Base-by-base conservation (phyloP, 2,797 vertebrate species). In the Sparidentex hasta region DNA sequence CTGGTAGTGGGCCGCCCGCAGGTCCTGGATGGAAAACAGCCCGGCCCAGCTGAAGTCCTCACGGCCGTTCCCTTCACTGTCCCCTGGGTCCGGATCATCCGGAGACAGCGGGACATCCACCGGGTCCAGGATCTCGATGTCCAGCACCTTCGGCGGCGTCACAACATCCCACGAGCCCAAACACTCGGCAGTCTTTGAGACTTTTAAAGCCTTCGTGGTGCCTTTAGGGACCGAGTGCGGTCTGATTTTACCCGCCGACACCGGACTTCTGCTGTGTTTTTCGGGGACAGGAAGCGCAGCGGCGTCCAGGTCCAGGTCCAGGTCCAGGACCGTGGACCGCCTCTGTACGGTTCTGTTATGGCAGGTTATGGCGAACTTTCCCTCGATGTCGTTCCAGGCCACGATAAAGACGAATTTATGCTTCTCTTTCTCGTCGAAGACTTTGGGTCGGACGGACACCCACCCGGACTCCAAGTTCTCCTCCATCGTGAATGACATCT, bases 11-110 rank as follows among this genome's bases (percentile, higher is more conserved):
- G 95, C 96, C 0, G 96, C 94, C 55, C 96, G 87, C 90, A 99
- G 81, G 74, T 99, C 98, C 85, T 98, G 97, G 94, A 98, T 98
- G 56, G 98, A 98, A 92, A 98, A 99, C 44, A 99, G 94, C 0
- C 97, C 97, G 87, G 98, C 98, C 98, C 98, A 99, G 92, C 98
- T 99, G 92, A 96, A 98, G 91, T 98, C 98, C 67, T 97, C 97
- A 0, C 85, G 91, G 47, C 55, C 17, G 61, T n/a, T 44, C 58
- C 29, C 11, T 12, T 94, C 94, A 0, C 82, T 3, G 6, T 90
- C 91, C 18, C 64, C 85, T 0, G 55, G 20, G 33, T 91, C 80
- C 2, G 83, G 52, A n/a, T 90, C 89, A 3, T 90, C 92, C 46
- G 81, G 73, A 17, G 84, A 88, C 2, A 82, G 58, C 1, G 41